A percentile compares a stretch with the other conserved stretches of the same genome.
These are phyloP conservation scores for Dinothrombium tinctorium DNA, from an alignment of 1,140 invertebrate species.

Conservation along the genomic window DNA sequence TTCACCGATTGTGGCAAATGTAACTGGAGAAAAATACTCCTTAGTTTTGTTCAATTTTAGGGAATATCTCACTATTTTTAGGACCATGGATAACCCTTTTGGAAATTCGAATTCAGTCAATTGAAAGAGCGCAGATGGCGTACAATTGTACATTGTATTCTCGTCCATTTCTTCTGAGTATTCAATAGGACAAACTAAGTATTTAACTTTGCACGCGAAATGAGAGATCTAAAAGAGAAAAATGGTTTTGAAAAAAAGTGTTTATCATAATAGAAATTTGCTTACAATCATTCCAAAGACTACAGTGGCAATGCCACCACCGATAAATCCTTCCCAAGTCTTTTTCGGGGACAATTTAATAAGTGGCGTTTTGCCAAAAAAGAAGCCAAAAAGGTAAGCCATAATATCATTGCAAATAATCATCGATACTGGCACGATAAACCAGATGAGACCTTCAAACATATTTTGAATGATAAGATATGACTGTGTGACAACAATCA, in stretches of 20 bases:
- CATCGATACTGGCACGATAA: conserved; percentile 93
- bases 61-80: conserved; percentile 17
- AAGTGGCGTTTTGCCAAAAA: conserved; percentile 90
- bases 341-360: conserved; percentile 98
- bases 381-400: conserved; percentile 98
- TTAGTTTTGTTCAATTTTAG: not conserved
- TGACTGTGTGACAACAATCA: conserved; percentile 91
- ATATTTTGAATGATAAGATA: conserved; percentile 96
- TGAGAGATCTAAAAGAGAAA: conserved; percentile 47
- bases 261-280: conserved; percentile 8
- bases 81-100: conserved; percentile 18
- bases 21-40: conserved; percentile 25
- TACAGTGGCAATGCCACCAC: conserved; percentile 80
- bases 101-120: conserved; percentile 59
- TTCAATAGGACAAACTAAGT: conserved; percentile 86
- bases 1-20: conserved; percentile 41
- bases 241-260: conserved; percentile 10
- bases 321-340: conserved; percentile 95
- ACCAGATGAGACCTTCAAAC: conserved; percentile 86
- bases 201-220: conserved; percentile 64
- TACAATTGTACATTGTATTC: conserved; percentile 83
- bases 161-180: conserved; percentile 55
- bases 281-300: conserved; percentile 59
- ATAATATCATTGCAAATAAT: conserved; percentile 98
- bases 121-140: conserved; percentile 61